Percentiles rank a stretch among this genome's conserved stretches.
These are phyloP conservation scores for Sebastes umbrosus DNA, from an alignment of 2,797 vertebrate genomes.

Conservation along the genomic window DNA sequence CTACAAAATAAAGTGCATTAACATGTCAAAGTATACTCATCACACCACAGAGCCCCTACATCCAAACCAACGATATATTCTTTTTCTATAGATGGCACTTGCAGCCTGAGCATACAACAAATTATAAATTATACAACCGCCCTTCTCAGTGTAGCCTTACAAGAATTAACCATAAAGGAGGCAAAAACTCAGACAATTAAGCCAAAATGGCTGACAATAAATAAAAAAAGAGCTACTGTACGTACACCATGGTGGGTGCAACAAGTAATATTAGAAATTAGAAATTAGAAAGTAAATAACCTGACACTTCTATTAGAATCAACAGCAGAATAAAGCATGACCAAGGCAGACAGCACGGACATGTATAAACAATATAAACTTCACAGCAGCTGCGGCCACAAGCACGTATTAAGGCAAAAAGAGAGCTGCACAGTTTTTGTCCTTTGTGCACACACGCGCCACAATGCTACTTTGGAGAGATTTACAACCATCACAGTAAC, in stretches of 20 bases:
- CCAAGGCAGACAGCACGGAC: neutral
- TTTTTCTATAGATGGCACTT: neutral
- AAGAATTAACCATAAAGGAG: neutral
- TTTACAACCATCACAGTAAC: neutral
- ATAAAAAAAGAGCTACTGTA: neutral
- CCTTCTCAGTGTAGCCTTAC: neutral
- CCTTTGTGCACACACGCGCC: no score
- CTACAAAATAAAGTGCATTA: neutral
- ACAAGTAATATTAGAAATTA: neutral
- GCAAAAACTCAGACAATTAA: no score
- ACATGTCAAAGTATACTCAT: neutral
- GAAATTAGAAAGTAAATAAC: neutral
- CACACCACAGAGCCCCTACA: neutral
- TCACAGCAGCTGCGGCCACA: neutral
- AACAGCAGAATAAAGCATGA: neutral
- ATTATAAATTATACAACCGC: neutral
- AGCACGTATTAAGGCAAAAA: no score
- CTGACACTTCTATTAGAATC: no score
- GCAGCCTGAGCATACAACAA: neutral
- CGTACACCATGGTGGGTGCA: neutral
- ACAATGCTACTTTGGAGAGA: no score
- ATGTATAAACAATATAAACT: neutral
- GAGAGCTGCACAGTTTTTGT: no score
- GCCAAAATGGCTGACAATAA: neutral
- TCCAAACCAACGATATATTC: neutral